phyloP scores from a whole-genome alignment of 35 echinoderm and acorn worm genomes.

The Ophiothrix spiculata region DNA sequence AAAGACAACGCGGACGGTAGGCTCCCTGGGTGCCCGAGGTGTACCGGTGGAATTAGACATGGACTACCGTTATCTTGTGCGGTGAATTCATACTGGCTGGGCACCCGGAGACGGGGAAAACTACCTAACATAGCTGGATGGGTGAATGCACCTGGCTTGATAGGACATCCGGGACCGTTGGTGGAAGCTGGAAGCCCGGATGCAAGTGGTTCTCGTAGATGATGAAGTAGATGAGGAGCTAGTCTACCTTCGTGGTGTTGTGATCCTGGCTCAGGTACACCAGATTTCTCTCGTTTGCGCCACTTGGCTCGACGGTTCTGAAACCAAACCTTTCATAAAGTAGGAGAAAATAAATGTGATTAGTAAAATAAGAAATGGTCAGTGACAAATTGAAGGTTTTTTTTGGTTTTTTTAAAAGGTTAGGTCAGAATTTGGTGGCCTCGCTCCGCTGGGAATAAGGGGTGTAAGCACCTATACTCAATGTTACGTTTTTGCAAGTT shows the following conservation, averaged over 20 bases:
- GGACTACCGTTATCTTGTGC: not conserved
- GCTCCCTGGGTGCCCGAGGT: no score
- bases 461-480: no score
- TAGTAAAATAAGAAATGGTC: not conserved
- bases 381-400: no score
- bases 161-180: not conserved
- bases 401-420: no score
- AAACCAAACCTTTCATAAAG: constrained; percentile 99
- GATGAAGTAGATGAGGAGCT: not conserved
- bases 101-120: not conserved
- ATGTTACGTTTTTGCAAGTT: no score
- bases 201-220: not conserved
- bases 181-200: not conserved
- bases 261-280: constrained; percentile 26
- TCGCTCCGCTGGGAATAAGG: no score
- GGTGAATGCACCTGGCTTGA: not conserved
- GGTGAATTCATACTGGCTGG: no score
- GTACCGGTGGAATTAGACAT: not conserved
- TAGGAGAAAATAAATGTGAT: not conserved
- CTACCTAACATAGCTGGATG: not conserved
- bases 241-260: no score
- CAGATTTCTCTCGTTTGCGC: constrained; percentile 59
- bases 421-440: no score
- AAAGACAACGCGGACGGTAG: not conserved
- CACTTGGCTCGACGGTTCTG: constrained; percentile 87